Conservation (phyloP, 2,888 invertebrate species). For the Drosophila incognita region DNA sequence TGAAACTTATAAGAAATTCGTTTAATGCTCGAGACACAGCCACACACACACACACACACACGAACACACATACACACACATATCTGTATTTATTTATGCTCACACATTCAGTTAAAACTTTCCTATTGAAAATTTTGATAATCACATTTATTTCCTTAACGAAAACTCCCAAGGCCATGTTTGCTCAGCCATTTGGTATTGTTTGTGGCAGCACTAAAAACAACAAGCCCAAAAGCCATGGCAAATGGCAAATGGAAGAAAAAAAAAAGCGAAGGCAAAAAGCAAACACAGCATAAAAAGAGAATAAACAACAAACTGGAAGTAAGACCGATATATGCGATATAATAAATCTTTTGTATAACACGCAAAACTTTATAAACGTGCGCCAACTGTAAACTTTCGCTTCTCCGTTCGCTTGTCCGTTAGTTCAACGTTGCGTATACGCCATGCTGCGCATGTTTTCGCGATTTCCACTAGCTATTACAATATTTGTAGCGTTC, state of each 20-base stretch:
- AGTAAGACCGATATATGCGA: constrained; percentile 47
- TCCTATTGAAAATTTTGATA: constrained; percentile 62
- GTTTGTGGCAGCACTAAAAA: constrained; percentile 31
- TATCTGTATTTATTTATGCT: constrained; percentile 6
- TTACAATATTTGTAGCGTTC: constrained; percentile 20
- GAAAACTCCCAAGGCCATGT: constrained; percentile 46
- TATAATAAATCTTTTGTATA: constrained; percentile 73
- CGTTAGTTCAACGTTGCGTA: constrained; percentile 57
- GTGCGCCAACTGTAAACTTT: constrained; percentile 77
- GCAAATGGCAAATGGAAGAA: constrained; percentile 19
- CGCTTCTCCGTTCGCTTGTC: constrained; percentile 56
- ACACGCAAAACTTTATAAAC: constrained; percentile 78
- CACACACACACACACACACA: not conserved
- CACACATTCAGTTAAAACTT: constrained; percentile 15
- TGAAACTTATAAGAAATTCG: not conserved
- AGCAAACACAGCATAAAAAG: constrained; percentile 53
- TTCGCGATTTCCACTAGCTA: constrained; percentile 60
- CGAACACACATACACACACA: not conserved
- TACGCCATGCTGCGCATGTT: constrained; percentile 64
- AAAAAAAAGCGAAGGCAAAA: constrained; percentile 45
- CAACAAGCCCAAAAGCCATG: constrained; percentile 56
- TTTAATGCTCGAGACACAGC: not conserved
- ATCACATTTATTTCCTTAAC: constrained; percentile 69
- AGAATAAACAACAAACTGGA: constrained; percentile 27
- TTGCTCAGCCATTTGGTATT: constrained; percentile 34